phyloP scores from a whole-genome alignment of 2,888 invertebrate species.

The Idaea straminata region DNA sequence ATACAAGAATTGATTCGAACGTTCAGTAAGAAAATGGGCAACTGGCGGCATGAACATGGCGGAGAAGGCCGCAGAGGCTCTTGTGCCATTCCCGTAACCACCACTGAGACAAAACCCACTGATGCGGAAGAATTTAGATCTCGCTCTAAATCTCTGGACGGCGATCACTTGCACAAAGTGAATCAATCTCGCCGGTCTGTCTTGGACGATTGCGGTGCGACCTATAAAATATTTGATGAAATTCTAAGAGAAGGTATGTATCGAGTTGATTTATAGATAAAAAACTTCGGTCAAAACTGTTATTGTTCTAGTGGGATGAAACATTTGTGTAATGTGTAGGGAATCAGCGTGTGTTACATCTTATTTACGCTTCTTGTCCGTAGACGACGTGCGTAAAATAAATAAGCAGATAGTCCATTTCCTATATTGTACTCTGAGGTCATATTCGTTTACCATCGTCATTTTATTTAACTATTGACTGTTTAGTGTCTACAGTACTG shows the following conservation, averaged over 20 bases:
- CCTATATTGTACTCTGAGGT: conserved; percentile 28
- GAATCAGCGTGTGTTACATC: background rate
- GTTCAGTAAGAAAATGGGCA: conserved; percentile 87
- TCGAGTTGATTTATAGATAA: conserved; percentile 1
- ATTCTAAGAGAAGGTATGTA: conserved; percentile 81
- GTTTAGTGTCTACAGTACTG: conserved; percentile 2
- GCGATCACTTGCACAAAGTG: conserved; percentile 67
- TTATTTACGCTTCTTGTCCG: background rate
- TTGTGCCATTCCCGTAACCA: conserved; percentile 66
- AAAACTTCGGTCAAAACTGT: background rate
- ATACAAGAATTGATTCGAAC: conserved; percentile 89
- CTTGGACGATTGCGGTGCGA: conserved; percentile 88
- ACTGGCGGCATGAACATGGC: conserved; percentile 83
- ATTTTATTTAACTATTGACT: conserved; percentile 11
- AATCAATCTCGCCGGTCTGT: conserved; percentile 54
- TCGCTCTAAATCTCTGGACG: conserved; percentile 89
- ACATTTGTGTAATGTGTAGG: background rate
- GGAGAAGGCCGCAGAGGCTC: conserved; percentile 71
- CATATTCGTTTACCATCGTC: conserved; percentile 18
- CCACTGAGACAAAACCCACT: conserved; percentile 65
- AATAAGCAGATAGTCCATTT: conserved; percentile 32
- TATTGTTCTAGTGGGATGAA: background rate
- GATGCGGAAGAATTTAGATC: conserved; percentile 84
- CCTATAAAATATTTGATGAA: conserved; percentile 89
- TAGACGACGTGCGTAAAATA: conserved; percentile 28